phyloP scores from a whole-genome alignment of 2,888 invertebrate genomes.

The Chirona hameri region DNA sequence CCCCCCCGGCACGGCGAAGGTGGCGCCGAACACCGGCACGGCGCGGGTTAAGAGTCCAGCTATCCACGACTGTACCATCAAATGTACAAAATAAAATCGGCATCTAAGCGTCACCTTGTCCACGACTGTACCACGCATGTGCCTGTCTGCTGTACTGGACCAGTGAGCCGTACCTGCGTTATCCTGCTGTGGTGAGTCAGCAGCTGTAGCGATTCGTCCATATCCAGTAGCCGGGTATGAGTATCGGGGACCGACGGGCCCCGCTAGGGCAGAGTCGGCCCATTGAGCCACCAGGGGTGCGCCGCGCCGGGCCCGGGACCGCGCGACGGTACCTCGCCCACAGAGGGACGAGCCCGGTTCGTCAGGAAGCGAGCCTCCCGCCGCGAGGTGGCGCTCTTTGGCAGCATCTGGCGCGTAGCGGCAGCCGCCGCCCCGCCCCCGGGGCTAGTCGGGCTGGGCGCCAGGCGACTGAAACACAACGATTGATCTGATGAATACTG shows the following conservation, averaged over 20 bases:
- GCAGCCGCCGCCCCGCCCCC: neutral
- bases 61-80: too few species aligned
- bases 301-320: neutral
- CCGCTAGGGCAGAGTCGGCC: neutral
- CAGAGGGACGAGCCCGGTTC: neutral
- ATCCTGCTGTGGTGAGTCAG: neutral
- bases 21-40: too few species aligned
- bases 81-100: too few species aligned
- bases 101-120: too few species aligned
- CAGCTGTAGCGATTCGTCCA: conserved; percentile 4
- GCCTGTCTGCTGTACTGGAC: too few species aligned
- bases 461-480: too few species aligned
- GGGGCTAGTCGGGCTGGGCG: too few species aligned
- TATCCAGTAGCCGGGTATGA: neutral
- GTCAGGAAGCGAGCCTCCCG: neutral
- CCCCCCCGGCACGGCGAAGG: too few species aligned
- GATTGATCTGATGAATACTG: too few species aligned
- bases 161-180: neutral
- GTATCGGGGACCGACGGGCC: neutral
- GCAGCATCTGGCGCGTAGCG: neutral
- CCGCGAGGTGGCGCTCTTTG: conserved; percentile 13
- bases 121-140: too few species aligned
- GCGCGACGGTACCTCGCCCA: neutral
- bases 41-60: too few species aligned
- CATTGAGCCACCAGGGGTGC: neutral